These are phyloP conservation scores for Lasioglossum baleicum DNA, from an alignment of 1,140 invertebrate genomes.

Conservation along the genomic window DNA sequence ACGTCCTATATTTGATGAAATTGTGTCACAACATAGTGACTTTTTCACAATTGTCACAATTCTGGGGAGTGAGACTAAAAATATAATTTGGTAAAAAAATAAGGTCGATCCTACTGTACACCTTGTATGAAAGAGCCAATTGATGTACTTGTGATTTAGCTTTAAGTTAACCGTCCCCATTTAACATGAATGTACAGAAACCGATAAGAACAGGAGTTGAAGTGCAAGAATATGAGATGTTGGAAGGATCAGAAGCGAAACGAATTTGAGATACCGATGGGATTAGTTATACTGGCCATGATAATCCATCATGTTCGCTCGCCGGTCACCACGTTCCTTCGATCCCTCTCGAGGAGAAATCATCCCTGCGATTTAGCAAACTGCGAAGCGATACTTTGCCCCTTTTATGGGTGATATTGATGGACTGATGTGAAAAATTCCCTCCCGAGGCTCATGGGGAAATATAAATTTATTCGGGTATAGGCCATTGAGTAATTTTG, in stretches of 20 bases:
- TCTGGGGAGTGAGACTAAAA: too few species aligned
- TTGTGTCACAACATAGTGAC: too few species aligned
- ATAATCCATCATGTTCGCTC: constrained; percentile 45
- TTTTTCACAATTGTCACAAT: too few species aligned
- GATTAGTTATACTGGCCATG: constrained; percentile 48
- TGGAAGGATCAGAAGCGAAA: not conserved
- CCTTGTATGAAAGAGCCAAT: too few species aligned
- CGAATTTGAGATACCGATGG: constrained; percentile 30
- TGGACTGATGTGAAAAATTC: not conserved
- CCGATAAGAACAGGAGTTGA: not conserved
- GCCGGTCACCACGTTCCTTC: constrained; percentile 24
- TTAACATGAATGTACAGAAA: constrained; percentile 7
- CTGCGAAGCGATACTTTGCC: constrained; percentile 30
- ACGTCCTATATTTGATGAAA: too few species aligned
- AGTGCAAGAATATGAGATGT: not conserved
- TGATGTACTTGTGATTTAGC: not conserved
- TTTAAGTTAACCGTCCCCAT: not conserved
- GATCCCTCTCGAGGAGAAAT: constrained; percentile 12
- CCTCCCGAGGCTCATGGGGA: not conserved
- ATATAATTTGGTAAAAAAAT: too few species aligned
- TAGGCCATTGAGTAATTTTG: too few species aligned
- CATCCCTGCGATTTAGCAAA: constrained; percentile 50
- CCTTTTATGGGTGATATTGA: constrained; percentile 38
- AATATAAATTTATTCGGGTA: too few species aligned
- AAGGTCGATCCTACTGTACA: too few species aligned